These are phyloP conservation scores for Toxotes jaculatrix DNA, from an alignment of 2,113 vertebrate genomes.

Conservation along the genomic window DNA sequence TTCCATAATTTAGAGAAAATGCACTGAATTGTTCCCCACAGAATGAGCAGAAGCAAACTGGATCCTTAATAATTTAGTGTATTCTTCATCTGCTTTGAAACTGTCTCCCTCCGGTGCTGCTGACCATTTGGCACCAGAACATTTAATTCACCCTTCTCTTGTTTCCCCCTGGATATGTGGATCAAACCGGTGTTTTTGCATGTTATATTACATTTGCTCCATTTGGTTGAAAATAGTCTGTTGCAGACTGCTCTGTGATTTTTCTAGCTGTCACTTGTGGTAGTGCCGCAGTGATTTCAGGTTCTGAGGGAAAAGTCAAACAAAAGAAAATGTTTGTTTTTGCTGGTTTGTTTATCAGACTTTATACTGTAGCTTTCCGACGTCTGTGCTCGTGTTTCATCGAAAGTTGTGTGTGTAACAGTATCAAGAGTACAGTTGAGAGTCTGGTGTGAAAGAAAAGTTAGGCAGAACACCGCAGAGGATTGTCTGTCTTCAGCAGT, in stretches of 20 bases:
- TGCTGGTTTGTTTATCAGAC: not conserved
- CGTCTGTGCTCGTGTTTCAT: too few relatives aligned
- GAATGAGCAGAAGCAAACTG: conserved; percentile 13
- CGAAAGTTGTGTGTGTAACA: too few relatives aligned
- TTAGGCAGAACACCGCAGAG: too few relatives aligned
- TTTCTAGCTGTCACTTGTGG: not conserved
- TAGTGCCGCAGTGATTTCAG: not conserved
- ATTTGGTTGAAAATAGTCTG: not conserved
- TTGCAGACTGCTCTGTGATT: not conserved
- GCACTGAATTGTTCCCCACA: not conserved
- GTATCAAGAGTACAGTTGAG: too few relatives aligned
- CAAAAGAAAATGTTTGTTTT: not conserved
- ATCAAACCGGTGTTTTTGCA: not conserved
- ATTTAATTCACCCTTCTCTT: not conserved
- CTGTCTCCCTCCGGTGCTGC: conserved; percentile 1
- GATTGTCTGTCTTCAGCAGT: too few relatives aligned
- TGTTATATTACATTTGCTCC: not conserved
- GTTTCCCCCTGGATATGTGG: conserved; percentile 5
- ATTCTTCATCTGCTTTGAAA: conserved; percentile 35
- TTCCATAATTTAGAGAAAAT: not conserved
- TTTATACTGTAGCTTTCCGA: not conserved
- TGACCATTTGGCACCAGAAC: conserved; percentile 6
- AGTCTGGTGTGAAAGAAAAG: too few relatives aligned
- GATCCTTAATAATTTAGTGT: conserved; percentile 9
- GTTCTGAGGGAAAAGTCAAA: conserved; percentile 20